Conservation (phyloP, 2,888 invertebrate genomes). For the Actias luna region DNA sequence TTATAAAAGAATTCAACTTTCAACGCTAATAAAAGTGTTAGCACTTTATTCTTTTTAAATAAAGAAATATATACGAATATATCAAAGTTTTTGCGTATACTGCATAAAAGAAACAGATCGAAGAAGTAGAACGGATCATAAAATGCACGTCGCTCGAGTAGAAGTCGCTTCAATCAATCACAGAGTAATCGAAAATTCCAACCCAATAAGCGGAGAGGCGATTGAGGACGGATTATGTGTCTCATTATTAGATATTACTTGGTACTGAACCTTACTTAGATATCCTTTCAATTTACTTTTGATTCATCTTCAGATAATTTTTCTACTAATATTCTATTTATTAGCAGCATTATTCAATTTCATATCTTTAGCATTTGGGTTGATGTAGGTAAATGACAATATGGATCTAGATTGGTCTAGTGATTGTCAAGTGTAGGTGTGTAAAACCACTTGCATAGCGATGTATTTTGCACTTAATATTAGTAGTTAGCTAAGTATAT, state of each 20-base stretch:
- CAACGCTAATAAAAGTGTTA: no score
- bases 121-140: constrained; percentile 73
- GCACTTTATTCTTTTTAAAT: no score
- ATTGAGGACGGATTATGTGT: constrained; percentile 70
- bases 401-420: no score
- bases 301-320: background rate
- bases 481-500: no score
- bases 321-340: background rate
- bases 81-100: constrained; percentile 45
- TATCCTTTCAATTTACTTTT: constrained; percentile 16
- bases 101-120: constrained; percentile 46
- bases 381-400: no score
- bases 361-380: no score
- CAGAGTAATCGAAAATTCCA: constrained; percentile 78
- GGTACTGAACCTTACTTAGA: constrained; percentile 23
- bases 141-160: constrained; percentile 68
- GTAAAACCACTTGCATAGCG: no score
- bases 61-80: no score
- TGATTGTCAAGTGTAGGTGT: no score
- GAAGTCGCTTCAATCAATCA: constrained; percentile 78
- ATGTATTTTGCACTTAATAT: no score
- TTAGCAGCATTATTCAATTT: background rate
- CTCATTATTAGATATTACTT: constrained; percentile 73
- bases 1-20: no score
- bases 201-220: constrained; percentile 69